Evolutionary conservation across 1,140 invertebrate species (phyloP), one percentile per base, ranked within the genome.

Genomic region (Helicorthomorpha holstii): DNA sequence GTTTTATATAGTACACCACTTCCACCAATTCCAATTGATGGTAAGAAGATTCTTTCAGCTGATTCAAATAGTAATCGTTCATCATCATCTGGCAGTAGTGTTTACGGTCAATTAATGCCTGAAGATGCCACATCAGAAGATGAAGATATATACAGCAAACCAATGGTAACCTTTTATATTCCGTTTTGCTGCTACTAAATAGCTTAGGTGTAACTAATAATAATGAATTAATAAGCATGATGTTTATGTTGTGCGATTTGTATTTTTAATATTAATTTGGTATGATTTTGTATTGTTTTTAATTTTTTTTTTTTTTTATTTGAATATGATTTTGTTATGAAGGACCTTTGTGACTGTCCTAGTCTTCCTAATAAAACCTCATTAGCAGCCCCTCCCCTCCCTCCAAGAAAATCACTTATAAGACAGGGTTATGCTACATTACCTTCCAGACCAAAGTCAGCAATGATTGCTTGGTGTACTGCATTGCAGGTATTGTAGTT

Each of bases 11-110:
- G 78, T 62, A 80, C 81, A 4, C 81, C 82, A 16, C 61, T 84
- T 51, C 81, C 81, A 43, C 80, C 80, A 2, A 60, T 83, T 46
- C 81, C 80, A 21, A 70, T 71, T 22, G 79, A 81, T 44, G 74
- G 54, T 51, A 48, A 50, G 56, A 27, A 47, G 51, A 59, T 34
- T 56, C 54, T 53, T 58, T 19, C 19, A 22, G 49, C 62, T 65
- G 51, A 61, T 63, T 54, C 63, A 62, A 54, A 21, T 25, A 68
- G 69, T 57, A 73, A 74, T 56, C 57, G 71, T 46, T 66, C 64
- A 26, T 61, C 66, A 22, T 61, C 62, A 27, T 64, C 66, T 3
- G 64, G 63, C 49, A 64, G 66, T 42, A 69, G 61, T 61, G 62
- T 57, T 43, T 72, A 67, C 52, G 69, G 71, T 25, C 66, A 71